Evolutionary conservation across 2,113 vertebrate genomes (phyloP), one percentile per base, ranked within the genome.

Genomic region (Felis chaus): DNA sequence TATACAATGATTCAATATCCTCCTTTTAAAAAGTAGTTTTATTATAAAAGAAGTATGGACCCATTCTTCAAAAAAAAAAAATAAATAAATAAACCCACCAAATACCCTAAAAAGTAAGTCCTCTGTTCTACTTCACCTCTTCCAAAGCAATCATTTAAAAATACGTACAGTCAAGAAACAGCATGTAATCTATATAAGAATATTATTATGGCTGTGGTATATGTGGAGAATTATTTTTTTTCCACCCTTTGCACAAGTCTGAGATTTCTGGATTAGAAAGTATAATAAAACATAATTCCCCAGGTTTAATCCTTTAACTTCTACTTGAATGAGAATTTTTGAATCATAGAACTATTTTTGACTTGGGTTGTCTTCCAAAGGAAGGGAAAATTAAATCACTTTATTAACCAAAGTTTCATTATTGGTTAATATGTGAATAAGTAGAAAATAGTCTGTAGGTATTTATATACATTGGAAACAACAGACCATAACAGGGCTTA

Each of bases 211-310:
- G 13, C 31, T 88, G 8, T 88, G 65, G 10, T 14, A 76, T 27
- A 36, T 5, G n/a, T 39, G 12, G 50, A 96, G 3, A 97, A 94
- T 63, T 71, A 81, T 31, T 18, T 88, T 80, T 81, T 50, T 94
- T 76, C 45, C 21, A 85, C 27, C 4, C 25, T 83, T 41, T 90
- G 39, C 63, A 25, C 9, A 55, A 83, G 7, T 31, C 33, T 91
- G 81, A 91, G 16, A 85, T 71, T 93, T 96, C 93, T 71, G 27
- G n/a, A 63, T 89, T 65, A 84, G 27, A 81, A 96, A 89, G 36
- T 55, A 18, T 73, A 88, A 18, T 73, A 88, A 94, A 92, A 68
- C 9, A 68, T 73, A 83, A 94, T 79, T 86, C 86, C 55, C 31
- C 87, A 45, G 39, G 27, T 68, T 94, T 87, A 95, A 36, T 83